Percentiles rank a stretch among this genome's conserved stretches.
These are phyloP conservation scores for Gopherus evgoodei DNA, from an alignment of 2,113 vertebrate genomes.

Conservation along the genomic window DNA sequence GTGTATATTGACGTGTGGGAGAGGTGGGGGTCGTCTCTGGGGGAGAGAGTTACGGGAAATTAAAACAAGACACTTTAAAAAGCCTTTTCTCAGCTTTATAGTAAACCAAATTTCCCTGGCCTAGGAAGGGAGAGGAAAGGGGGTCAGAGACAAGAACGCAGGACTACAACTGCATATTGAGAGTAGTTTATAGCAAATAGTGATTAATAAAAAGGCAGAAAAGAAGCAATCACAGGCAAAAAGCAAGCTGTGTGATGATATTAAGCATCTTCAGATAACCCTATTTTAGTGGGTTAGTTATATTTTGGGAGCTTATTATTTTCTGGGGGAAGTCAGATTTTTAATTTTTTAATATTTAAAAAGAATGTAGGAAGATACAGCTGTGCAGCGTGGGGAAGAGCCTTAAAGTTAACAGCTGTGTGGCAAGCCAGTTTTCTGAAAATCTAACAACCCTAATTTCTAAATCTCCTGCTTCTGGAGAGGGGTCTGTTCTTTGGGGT, in stretches of 20 bases:
- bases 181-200: neutral
- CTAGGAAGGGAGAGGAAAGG: constrained; percentile 37
- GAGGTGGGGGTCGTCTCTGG: neutral
- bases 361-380: neutral
- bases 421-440: neutral
- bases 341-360: neutral
- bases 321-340: neutral
- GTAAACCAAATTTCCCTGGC: neutral
- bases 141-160: neutral
- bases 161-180: neutral
- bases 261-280: constrained; percentile 38
- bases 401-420: neutral
- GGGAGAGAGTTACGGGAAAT: neutral
- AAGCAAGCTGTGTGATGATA: neutral
- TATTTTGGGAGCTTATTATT: neutral
- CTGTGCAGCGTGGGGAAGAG: neutral
- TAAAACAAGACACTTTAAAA: neutral
- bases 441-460: neutral
- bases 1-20: neutral
- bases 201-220: neutral
- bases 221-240: neutral
- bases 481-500: too few species aligned
- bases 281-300: neutral
- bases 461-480: neutral
- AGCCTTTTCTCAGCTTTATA: neutral